Evolutionary conservation across 1,140 invertebrate genomes (phyloP).

Genomic region (Bombus haemorrhoidalis): DNA sequence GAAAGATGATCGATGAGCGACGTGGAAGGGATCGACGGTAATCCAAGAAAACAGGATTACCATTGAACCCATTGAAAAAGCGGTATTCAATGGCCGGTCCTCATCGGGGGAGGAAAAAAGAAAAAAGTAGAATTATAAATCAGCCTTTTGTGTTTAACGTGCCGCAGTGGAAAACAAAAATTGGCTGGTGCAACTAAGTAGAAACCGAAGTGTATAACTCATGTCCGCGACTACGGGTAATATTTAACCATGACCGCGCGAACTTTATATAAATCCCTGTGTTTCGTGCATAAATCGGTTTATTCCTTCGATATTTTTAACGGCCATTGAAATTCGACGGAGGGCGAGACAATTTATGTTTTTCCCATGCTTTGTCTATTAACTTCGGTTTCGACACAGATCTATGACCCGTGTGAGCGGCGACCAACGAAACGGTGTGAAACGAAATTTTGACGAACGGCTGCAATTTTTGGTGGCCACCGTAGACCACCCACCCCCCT

Average conservation of each 20-base stretch:
- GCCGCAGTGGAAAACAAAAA: background rate
- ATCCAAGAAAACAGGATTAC: conserved; percentile 41
- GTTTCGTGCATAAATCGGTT: conserved; percentile 34
- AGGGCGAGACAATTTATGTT: conserved; percentile 20
- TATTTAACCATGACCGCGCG: conserved; percentile 30
- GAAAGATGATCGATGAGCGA: conserved; percentile 28
- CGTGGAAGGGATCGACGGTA: background rate
- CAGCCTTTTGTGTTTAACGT: conserved; percentile 15
- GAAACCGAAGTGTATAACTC: conserved; percentile 39
- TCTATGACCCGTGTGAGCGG: conserved; percentile 18
- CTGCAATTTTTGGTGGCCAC: conserved; percentile 24
- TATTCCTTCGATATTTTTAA: conserved; percentile 46
- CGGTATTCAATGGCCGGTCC: background rate
- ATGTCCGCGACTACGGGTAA: conserved; percentile 7
- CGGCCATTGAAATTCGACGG: conserved; percentile 16
- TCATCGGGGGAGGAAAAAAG: background rate
- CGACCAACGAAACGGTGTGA: background rate
- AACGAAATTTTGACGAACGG: conserved; percentile 46
- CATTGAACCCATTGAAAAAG: background rate
- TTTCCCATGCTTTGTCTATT: conserved; percentile 40
- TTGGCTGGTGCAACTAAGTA: conserved; percentile 19
- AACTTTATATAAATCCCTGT: conserved; percentile 26
- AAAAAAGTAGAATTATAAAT: conserved; percentile 34
- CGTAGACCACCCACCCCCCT: background rate
- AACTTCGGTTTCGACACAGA: conserved; percentile 21